Evolutionary conservation across 2,797 vertebrate genomes (phyloP).

Genomic region (Odontamblyopus lacepedii): DNA sequence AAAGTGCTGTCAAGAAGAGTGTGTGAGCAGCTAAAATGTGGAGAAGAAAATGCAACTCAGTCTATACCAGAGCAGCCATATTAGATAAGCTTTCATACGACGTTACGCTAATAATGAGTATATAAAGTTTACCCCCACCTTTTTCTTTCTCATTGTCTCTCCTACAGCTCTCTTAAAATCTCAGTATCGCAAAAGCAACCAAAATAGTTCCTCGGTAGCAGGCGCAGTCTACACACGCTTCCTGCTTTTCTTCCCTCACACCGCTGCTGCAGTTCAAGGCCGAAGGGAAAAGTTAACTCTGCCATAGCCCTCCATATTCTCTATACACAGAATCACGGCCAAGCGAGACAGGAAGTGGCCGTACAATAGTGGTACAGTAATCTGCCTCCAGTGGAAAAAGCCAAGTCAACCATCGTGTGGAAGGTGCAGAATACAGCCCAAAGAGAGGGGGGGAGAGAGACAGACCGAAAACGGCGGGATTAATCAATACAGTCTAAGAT

Average conservation of each 20-base stretch:
- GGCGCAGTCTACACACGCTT: constrained; percentile 60
- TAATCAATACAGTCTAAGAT: constrained; percentile 75
- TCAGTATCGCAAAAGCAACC: constrained; percentile 55
- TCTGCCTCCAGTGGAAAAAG: constrained; percentile 83
- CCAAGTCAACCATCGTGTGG: constrained; percentile 76
- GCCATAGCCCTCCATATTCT: constrained; percentile 59
- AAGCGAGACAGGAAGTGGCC: constrained; percentile 80
- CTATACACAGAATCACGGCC: constrained; percentile 70
- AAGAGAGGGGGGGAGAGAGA: constrained; percentile 53
- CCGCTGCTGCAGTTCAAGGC: constrained; percentile 64
- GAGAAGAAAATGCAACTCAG: constrained; percentile 43
- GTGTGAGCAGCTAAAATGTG: constrained; percentile 25
- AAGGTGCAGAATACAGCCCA: constrained; percentile 64
- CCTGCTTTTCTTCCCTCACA: constrained; percentile 55
- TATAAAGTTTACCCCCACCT: constrained; percentile 72
- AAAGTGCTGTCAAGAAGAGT: not conserved
- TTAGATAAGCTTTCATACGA: constrained; percentile 47
- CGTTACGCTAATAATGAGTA: constrained; percentile 41
- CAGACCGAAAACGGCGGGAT: constrained; percentile 51
- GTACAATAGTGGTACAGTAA: constrained; percentile 87
- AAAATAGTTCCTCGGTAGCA: constrained; percentile 63
- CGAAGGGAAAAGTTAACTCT: constrained; percentile 62
- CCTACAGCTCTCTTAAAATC: constrained; percentile 47
- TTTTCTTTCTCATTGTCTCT: constrained; percentile 57
- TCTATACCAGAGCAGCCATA: constrained; percentile 60